These are phyloP conservation scores for Drosophila helvetica DNA, from an alignment of 2,888 invertebrate genomes.

Conservation along the genomic window DNA sequence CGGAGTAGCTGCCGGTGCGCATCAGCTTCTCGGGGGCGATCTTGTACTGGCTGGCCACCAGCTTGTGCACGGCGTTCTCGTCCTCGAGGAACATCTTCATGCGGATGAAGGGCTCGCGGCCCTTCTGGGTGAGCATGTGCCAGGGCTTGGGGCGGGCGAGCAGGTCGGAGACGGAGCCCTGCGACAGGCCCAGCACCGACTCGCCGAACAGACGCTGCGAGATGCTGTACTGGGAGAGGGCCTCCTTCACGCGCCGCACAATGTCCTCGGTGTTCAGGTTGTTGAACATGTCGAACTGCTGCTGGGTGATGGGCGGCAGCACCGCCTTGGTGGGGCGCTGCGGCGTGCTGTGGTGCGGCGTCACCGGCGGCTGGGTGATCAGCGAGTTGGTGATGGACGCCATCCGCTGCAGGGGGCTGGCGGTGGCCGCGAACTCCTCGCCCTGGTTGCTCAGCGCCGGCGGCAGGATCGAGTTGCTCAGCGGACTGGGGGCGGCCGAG, in stretches of 20 bases:
- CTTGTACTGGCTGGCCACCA: slow-evolving; percentile 98
- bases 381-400: slow-evolving; percentile 98
- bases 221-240: slow-evolving; percentile 97
- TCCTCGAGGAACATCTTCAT: slow-evolving; percentile 99
- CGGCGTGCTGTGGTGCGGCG: slow-evolving; percentile 92
- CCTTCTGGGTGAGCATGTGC: slow-evolving; percentile 99
- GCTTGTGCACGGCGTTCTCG: slow-evolving; percentile 96
- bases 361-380: slow-evolving; percentile 94
- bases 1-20: slow-evolving; percentile 97
- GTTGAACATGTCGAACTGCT: slow-evolving; percentile 99
- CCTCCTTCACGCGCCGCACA: slow-evolving; percentile 97
- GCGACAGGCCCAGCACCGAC: slow-evolving; percentile 97
- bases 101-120: slow-evolving; percentile 97
- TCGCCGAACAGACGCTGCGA: slow-evolving; percentile 99
- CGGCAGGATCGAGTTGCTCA: slow-evolving; percentile 93
- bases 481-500: slow-evolving; percentile 92
- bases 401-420: slow-evolving; percentile 98
- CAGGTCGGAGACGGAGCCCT: slow-evolving; percentile 98
- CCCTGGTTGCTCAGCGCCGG: slow-evolving; percentile 90
- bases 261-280: slow-evolving; percentile 99
- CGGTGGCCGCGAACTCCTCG: slow-evolving; percentile 93
- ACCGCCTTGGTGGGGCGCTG: slow-evolving; percentile 97
- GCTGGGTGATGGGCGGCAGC: slow-evolving; percentile 98
- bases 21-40: slow-evolving; percentile 98
- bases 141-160: slow-evolving; percentile 99